phyloP scores from a whole-genome alignment of 2,113 vertebrate genomes.

The Proteles cristata region DNA sequence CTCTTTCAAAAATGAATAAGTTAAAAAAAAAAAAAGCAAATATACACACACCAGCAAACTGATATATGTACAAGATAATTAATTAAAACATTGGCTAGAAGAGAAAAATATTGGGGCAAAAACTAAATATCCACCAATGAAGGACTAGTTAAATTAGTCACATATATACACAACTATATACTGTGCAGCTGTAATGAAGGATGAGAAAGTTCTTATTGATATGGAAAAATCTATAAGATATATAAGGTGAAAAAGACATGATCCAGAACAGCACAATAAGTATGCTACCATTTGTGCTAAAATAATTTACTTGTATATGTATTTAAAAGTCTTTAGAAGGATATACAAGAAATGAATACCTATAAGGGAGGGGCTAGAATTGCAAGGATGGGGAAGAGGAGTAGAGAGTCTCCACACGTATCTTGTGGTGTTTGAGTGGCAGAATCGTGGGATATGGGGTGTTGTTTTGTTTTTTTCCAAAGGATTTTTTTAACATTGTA shows the following conservation, averaged over 20 bases:
- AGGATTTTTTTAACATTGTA: neutral
- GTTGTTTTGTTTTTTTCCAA: conserved; percentile 29
- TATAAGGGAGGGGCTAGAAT: neutral
- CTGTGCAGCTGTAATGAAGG: neutral
- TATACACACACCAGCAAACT: neutral
- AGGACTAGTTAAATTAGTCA: neutral
- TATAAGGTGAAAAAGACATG: neutral
- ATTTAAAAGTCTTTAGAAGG: neutral
- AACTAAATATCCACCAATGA: neutral
- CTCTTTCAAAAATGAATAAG: no score
- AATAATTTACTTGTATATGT: neutral
- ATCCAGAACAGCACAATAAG: neutral
- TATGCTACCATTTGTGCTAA: neutral
- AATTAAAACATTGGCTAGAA: neutral
- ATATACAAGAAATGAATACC: neutral
- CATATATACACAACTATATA: neutral
- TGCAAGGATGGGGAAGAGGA: neutral
- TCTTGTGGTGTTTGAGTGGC: neutral
- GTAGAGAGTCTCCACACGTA: neutral
- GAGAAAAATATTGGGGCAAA: neutral
- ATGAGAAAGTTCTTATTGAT: neutral
- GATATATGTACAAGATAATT: neutral
- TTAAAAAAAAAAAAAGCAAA: neutral
- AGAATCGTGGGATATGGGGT: neutral
- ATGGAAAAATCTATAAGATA: neutral